These are phyloP conservation scores for Melospiza melodia DNA, from an alignment of 2,113 vertebrate genomes.

Conservation along the genomic window DNA sequence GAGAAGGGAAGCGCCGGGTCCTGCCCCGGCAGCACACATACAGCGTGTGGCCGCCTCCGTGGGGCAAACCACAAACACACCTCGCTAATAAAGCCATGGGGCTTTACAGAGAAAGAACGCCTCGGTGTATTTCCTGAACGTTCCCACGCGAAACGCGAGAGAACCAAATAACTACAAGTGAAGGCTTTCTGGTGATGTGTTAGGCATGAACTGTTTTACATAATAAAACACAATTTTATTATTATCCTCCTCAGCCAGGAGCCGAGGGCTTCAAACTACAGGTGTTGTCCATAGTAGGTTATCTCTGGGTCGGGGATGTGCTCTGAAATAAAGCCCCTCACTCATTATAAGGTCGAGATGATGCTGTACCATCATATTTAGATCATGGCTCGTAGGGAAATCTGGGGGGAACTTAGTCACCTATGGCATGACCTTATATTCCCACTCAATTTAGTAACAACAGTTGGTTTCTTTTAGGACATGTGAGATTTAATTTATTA, in stretches of 20 bases:
- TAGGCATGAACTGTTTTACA: rapidly evolving
- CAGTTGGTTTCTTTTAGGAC: conserved; percentile 69
- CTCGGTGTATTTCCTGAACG: rapidly evolving
- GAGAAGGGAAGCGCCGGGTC: rapidly evolving
- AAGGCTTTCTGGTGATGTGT: neutral
- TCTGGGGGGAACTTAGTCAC: conserved; percentile 75
- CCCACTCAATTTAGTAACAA: conserved; percentile 76
- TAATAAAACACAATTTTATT: neutral
- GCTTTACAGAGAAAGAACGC: rapidly evolving
- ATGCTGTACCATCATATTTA: conserved; percentile 77
- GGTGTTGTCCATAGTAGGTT: conserved; percentile 19
- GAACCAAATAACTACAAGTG: rapidly evolving
- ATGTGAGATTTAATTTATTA: conserved; percentile 65
- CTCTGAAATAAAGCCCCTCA: conserved; percentile 67
- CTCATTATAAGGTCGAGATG: conserved; percentile 75
- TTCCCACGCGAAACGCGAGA: neutral
- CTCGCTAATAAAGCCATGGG: rapidly evolving
- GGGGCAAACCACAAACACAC: rapidly evolving
- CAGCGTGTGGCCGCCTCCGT: rapidly evolving
- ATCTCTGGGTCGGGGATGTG: neutral
- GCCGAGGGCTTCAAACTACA: neutral
- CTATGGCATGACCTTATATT: conserved; percentile 76
- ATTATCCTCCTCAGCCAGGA: too few species aligned
- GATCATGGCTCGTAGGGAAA: conserved; percentile 77
- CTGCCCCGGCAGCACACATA: neutral